phyloP scores from a whole-genome alignment of 2,113 vertebrate species.

The Guaruba guarouba region DNA sequence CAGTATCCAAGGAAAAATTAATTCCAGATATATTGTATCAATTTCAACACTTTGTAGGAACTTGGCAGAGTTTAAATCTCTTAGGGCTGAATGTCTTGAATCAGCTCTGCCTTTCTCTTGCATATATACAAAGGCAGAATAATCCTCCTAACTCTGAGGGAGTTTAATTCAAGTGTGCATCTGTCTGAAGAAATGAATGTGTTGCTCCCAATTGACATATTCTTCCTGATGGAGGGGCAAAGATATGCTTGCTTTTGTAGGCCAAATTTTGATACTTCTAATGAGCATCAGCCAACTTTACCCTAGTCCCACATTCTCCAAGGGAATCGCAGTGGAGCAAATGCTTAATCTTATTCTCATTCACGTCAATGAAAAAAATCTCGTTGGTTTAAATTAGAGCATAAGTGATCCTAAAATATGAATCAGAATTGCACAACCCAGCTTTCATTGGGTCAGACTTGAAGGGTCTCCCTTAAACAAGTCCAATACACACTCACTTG shows the following conservation, averaged over 20 bases:
- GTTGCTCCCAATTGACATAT: neutral
- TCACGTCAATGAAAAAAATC: neutral
- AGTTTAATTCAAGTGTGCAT: neutral
- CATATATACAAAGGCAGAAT: neutral
- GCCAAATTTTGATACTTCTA: neutral
- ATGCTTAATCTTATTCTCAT: neutral
- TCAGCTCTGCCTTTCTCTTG: neutral
- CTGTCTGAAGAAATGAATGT: neutral
- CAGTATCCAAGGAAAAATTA: slow-evolving; percentile 23
- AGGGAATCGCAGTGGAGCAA: neutral
- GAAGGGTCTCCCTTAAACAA: neutral
- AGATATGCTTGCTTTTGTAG: neutral
- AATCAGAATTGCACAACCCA: neutral
- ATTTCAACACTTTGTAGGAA: neutral
- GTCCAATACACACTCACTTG: neutral
- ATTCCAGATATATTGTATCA: slow-evolving; percentile 19
- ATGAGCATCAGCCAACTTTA: neutral
- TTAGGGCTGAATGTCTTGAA: neutral
- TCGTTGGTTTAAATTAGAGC: slow-evolving; percentile 6
- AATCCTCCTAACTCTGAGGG: neutral
- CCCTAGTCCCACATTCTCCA: neutral
- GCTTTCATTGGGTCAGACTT: neutral
- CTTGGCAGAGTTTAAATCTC: neutral
- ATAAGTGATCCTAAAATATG: neutral
- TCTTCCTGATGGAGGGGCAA: neutral